Evolutionary conservation across 1,140 invertebrate species (phyloP).

Genomic region (Nomia melanderi): DNA sequence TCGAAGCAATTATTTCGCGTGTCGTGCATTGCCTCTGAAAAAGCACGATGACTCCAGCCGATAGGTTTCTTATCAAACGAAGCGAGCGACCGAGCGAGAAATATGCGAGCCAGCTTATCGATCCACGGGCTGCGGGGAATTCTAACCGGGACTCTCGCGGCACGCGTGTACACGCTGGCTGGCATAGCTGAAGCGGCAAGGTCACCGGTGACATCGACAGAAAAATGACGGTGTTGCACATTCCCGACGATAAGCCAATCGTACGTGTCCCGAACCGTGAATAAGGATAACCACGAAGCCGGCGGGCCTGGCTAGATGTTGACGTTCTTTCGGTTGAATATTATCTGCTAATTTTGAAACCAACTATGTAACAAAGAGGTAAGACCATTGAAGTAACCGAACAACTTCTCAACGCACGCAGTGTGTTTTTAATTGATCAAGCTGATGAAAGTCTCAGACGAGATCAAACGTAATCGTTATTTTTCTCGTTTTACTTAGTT

Average conservation of each 20-base stretch:
- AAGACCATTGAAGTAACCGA: too few relatives aligned
- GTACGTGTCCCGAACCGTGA: constrained; percentile 32
- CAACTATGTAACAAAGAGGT: too few relatives aligned
- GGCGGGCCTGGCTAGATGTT: too few relatives aligned
- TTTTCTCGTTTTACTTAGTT: too few relatives aligned
- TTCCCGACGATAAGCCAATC: constrained; percentile 50
- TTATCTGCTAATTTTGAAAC: too few relatives aligned
- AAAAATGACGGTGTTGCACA: constrained; percentile 50
- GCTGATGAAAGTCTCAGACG: too few relatives aligned
- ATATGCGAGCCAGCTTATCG: constrained; percentile 41
- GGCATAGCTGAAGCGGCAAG: constrained; percentile 42
- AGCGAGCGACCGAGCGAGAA: constrained; percentile 1
- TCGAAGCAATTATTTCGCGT: too few relatives aligned
- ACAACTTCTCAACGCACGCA: too few relatives aligned
- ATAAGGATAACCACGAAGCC: background rate
- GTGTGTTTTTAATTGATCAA: too few relatives aligned
- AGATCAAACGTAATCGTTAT: too few relatives aligned
- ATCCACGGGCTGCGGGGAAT: constrained; percentile 37
- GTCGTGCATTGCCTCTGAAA: background rate
- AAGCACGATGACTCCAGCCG: background rate
- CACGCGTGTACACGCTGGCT: background rate
- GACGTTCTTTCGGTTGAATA: too few relatives aligned
- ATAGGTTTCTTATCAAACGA: background rate
- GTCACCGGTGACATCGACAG: constrained; percentile 35
- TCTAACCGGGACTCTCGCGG: constrained; percentile 18